Base-by-base conservation (phyloP, 2,797 vertebrate species). In the Gadopsis marmoratus region DNA sequence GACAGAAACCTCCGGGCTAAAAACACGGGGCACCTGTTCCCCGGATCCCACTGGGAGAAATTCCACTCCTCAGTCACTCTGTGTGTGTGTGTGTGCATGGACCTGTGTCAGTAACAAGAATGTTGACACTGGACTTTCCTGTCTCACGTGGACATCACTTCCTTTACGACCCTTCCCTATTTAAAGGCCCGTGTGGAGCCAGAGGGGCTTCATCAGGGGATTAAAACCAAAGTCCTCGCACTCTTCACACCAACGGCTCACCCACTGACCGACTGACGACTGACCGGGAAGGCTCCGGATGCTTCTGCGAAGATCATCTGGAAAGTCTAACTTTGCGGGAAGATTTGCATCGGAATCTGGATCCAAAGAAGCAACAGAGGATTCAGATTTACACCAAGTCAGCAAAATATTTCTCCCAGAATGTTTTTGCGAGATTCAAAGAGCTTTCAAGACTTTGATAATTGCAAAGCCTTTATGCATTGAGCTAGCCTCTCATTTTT, bases 11-110 rank as follows among this genome's bases (percentile, higher is more conserved):
- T 59, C 75, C 0, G 37, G 80, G 83, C 74, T 83, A 90, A 92
- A 92, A 89, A 83, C 76, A 81, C 74, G 60, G 66, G 70, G 12
- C 91, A 93, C 90, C 92, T 93, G 92, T 92, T 89, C 69, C 64
- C 81, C 69, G 71, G 54, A 82, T 82, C 81, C 74, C 82, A 69
- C 65, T 23, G 72, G 68, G 72, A 84, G 83, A 91, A 74, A 92
- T 90, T 88, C 88, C 88, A 88, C 78, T 65, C 88, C 26, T 13
- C 39, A 7, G 23, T 71, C 35, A 33, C 63, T 62, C 69, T 37
- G 43, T 48, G 47, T 39, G 47, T 56, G 47, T 56, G 61, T 67
- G 74, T 39, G 54, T 56, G 54, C 54, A 58, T 45, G 64, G 50
- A 71, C 29, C 9, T 54, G 29, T 59, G 64, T 53, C 35, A 70